Evolutionary conservation across 2,888 invertebrate genomes (phyloP), one percentile per base, ranked within the genome.

Genomic region (Apotomis betuletana): DNA sequence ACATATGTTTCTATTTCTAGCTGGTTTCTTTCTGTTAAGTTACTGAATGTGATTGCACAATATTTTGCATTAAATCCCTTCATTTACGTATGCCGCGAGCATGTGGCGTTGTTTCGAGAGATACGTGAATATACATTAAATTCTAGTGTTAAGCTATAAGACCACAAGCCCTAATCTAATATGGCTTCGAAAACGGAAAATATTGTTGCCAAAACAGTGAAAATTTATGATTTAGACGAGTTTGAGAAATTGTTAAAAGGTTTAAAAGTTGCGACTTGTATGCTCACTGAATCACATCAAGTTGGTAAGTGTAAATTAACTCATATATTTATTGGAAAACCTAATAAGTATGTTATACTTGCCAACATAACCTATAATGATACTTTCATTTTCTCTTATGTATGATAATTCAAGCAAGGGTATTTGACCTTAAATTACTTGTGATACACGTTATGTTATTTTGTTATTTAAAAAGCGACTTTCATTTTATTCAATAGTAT

Each of bases 231-330:
- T 77, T 83, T 89, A 73, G 90, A 94, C 70, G 89, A 92, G 54
- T 94, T 94, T 78, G 89, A 90, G 69, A 90, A 88, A 75, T 85
- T 95, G 49, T 84, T 94, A 6, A 90, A 88, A 74, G 95, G 94
- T 58, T 86, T 95, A 58, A 92, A 91, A 84, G 93, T 95, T 62
- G 94, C 95, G 71, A 92, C 94, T 77, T 95, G 94, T 76, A 94
- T 95, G 94, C 89, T 94, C 61, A 92, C 93, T 0, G 94, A 94
- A 77, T 90, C 94, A 10, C 90, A 90, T 74, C 84, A 89, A 82
- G 78, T 92, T 74, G 93, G 94, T 94, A 85, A 89, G 92, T 85
- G 5, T 15, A 46, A 4, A 62, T 36, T 67, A 10, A 5, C 36
- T 44, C 3, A 5, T 49, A 15, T 55, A 27, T 49, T 12, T 54